Evolutionary conservation across 2,797 vertebrate species (phyloP).

Genomic region (Tympanoctomys barrerae): DNA sequence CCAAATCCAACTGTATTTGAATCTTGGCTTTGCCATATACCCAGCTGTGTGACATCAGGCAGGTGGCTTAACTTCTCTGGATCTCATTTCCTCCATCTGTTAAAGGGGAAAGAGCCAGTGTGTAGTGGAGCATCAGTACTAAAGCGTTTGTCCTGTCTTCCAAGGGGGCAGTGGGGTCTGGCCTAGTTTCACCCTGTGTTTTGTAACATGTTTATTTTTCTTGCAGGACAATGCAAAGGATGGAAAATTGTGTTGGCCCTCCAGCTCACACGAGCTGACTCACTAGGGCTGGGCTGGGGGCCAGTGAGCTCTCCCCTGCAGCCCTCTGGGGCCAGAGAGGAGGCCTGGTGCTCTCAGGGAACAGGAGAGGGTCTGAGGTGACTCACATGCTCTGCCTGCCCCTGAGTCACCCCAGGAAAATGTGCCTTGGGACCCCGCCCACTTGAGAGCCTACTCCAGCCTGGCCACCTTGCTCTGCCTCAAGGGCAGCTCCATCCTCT

Average conservation of each 20-base stretch:
- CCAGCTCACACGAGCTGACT: constrained; percentile 70
- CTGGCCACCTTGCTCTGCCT: neutral
- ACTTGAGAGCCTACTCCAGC: neutral
- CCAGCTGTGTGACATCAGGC: neutral
- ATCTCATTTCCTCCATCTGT: neutral
- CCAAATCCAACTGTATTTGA: neutral
- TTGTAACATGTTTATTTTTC: constrained; percentile 79
- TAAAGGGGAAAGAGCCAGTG: neutral
- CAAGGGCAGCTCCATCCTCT: neutral
- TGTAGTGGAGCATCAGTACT: too few relatives aligned
- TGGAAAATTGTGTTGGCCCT: constrained; percentile 71
- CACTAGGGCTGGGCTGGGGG: constrained; percentile 50
- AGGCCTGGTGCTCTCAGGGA: constrained; percentile 27
- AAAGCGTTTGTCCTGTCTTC: neutral
- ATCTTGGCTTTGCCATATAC: neutral
- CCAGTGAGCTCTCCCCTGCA: constrained; percentile 13
- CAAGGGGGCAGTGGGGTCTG: neutral
- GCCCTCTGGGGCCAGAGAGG: neutral
- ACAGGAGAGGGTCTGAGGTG: constrained; percentile 57
- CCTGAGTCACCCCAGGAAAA: constrained; percentile 73
- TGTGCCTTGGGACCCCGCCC: neutral
- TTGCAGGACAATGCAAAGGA: constrained; percentile 67
- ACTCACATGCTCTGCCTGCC: constrained; percentile 68
- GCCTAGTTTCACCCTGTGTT: constrained; percentile 40
- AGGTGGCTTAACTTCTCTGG: neutral